These are phyloP conservation scores for Ectobius pallidus DNA, from an alignment of 2,888 invertebrate genomes.

Conservation along the genomic window DNA sequence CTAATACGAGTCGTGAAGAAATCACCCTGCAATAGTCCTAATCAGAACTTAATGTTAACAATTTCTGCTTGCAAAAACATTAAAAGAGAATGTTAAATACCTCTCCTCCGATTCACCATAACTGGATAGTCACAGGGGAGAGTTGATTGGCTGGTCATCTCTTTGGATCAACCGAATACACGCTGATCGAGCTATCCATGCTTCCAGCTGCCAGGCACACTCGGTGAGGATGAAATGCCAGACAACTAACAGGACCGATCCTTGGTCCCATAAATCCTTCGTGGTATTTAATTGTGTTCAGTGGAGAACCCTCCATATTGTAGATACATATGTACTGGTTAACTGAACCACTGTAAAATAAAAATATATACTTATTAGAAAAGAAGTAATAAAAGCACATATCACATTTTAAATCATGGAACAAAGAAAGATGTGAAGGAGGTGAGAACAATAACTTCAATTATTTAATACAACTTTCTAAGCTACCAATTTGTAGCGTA, in stretches of 20 bases:
- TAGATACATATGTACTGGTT: constrained; percentile 81
- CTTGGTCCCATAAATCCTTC: constrained; percentile 89
- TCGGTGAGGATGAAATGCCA: constrained; percentile 89
- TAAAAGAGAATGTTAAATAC: neutral
- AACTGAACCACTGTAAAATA: constrained; percentile 68
- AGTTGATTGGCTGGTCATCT: constrained; percentile 38
- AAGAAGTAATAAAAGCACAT: too few species aligned
- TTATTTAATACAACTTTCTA: too few species aligned
- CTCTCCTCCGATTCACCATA: constrained; percentile 17
- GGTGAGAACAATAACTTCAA: too few species aligned
- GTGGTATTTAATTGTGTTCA: constrained; percentile 85
- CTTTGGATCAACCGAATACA: constrained; percentile 61
- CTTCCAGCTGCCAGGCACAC: constrained; percentile 86
- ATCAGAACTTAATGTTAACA: neutral
- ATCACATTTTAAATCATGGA: too few species aligned
- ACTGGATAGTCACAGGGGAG: constrained; percentile 19
- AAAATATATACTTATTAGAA: too few species aligned
- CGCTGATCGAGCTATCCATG: constrained; percentile 82
- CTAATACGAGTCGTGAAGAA: too few species aligned
- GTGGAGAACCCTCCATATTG: constrained; percentile 71
- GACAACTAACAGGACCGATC: constrained; percentile 85
- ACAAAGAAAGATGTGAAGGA: too few species aligned
- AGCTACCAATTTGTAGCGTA: too few species aligned
- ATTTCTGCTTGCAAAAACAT: neutral
- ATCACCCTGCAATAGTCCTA: neutral